phyloP scores from a whole-genome alignment of 2,888 invertebrate genomes.

The Pristionchus maxplancki region DNA sequence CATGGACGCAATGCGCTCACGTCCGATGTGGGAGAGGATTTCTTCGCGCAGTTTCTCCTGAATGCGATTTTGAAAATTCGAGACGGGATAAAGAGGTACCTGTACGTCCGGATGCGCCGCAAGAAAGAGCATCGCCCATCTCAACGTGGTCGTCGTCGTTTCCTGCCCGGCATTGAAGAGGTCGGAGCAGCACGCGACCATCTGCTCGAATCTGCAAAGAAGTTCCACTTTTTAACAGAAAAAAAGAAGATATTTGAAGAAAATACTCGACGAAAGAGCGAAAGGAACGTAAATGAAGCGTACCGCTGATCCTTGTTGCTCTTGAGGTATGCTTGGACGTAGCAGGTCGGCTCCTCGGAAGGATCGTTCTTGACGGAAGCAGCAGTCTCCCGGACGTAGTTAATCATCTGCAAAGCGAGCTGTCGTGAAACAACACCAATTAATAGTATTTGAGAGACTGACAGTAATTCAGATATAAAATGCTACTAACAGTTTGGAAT shows the following conservation, averaged over 20 bases:
- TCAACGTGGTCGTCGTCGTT: slow-evolving; percentile 34
- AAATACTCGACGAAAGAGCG: no score
- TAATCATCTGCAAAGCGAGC: background rate
- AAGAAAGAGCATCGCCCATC: slow-evolving; percentile 11
- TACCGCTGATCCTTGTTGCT: slow-evolving; percentile 1
- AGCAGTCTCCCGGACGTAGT: background rate
- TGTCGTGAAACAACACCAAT: no score
- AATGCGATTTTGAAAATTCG: background rate
- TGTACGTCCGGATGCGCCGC: slow-evolving; percentile 11
- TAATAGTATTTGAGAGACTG: no score
- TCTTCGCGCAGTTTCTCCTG: slow-evolving; percentile 34
- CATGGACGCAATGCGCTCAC: background rate
- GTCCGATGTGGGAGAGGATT: background rate
- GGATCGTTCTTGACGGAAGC: background rate
- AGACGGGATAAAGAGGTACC: no score
- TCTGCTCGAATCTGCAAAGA: slow-evolving; percentile 11
- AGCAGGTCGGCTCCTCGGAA: background rate
- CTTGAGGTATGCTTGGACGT: slow-evolving; percentile 9
- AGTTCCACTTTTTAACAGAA: no score
- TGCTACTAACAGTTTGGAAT: background rate
- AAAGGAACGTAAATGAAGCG: no score
- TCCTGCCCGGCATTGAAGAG: slow-evolving; percentile 36
- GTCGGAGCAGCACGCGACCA: background rate
- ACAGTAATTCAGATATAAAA: no score
- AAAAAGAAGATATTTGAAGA: no score